A percentile compares a stretch with the other conserved stretches of the same genome.
These are phyloP conservation scores for Muntiacus reevesi DNA, from an alignment of 2,113 vertebrate genomes.

Conservation along the genomic window DNA sequence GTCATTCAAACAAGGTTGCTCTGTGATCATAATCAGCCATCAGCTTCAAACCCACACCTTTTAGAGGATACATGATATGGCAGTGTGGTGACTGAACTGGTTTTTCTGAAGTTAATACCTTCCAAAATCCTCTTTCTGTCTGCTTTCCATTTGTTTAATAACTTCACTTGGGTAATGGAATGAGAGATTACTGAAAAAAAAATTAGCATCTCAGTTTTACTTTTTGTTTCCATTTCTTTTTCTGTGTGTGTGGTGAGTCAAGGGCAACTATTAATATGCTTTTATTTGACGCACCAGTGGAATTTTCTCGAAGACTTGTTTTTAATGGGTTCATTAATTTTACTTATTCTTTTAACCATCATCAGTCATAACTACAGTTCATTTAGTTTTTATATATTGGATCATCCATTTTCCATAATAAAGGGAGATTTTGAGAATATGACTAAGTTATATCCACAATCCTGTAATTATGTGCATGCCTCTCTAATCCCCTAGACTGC, in stretches of 20 bases:
- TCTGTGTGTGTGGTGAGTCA: background rate
- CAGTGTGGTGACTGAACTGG: background rate
- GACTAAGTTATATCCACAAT: constrained; percentile 27
- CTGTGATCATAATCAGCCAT: background rate
- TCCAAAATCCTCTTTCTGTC: background rate
- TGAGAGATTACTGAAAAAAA: constrained; percentile 1
- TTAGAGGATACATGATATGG: background rate
- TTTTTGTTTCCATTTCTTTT: background rate
- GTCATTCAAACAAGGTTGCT: background rate
- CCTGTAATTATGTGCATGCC: background rate
- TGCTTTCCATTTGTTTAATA: constrained; percentile 19
- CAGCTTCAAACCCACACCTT: background rate
- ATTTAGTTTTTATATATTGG: constrained; percentile 42
- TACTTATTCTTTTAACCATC: background rate
- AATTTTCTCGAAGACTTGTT: constrained; percentile 26
- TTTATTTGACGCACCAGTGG: background rate
- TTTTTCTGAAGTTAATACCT: background rate
- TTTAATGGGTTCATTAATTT: constrained; percentile 43
- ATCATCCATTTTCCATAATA: constrained; percentile 37
- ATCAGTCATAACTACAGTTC: background rate
- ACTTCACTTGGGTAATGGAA: constrained; percentile 4
- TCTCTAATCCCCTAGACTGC: background rate
- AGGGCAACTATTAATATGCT: background rate
- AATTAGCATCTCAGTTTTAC: background rate
- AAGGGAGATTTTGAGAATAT: background rate